Percentiles rank a stretch among this genome's conserved stretches.
These are phyloP conservation scores for Drosophila takahashii DNA, from an alignment of 1,140 invertebrate species.

Conservation along the genomic window DNA sequence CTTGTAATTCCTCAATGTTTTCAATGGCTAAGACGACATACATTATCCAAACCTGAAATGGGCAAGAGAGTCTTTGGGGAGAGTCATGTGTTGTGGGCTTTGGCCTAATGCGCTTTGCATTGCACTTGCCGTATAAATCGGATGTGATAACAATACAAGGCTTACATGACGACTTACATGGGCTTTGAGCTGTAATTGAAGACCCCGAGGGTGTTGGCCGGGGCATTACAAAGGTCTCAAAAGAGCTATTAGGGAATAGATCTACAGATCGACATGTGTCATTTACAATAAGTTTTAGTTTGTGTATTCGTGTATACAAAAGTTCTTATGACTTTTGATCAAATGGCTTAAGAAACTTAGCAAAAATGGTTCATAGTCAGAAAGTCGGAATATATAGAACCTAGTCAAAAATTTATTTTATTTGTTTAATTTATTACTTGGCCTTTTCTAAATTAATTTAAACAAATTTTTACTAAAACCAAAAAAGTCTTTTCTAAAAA, in stretches of 20 bases:
- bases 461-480: neutral
- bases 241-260: constrained; percentile 4
- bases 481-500: neutral
- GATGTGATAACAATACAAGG: constrained; percentile 50
- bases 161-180: constrained; percentile 77
- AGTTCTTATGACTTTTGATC: neutral
- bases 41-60: constrained; percentile 75
- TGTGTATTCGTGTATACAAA: neutral
- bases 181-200: constrained; percentile 74
- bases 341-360: neutral
- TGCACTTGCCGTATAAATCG: constrained; percentile 56
- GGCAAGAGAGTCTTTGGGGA: constrained; percentile 33
- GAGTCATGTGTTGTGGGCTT: constrained; percentile 7
- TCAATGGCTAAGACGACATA: constrained; percentile 68
- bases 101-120: constrained; percentile 71
- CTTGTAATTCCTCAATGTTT: constrained; percentile 70
- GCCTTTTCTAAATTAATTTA: neutral
- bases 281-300: constrained; percentile 1
- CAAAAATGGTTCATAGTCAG: neutral
- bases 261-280: constrained; percentile 38
- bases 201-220: constrained; percentile 37
- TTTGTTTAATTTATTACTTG: too few species aligned
- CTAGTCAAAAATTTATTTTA: too few species aligned
- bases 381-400: too few species aligned
- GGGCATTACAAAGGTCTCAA: constrained; percentile 1